Percentiles rank a stretch among this genome's conserved stretches.
Conservation (phyloP, 2,113 vertebrate genomes). For the Ceyx margarethae region DNA sequence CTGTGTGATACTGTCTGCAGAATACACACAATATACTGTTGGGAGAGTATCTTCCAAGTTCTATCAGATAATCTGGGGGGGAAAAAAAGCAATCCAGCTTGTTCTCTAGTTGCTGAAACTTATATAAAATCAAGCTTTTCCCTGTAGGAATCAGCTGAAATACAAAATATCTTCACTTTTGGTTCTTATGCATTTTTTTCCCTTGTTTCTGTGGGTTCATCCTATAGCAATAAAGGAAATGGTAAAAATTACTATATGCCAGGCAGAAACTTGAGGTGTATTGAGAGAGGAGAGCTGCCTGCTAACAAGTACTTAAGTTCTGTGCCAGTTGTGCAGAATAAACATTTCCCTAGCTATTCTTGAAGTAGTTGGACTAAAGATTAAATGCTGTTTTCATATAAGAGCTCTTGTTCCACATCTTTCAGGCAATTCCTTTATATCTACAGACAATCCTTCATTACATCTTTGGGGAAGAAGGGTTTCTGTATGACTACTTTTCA, state of each 20-base stretch:
- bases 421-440: background rate
- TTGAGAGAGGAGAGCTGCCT: background rate
- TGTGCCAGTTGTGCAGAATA: background rate
- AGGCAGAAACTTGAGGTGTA: background rate
- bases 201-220: background rate
- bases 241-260: background rate
- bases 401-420: background rate
- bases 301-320: background rate
- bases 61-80: background rate
- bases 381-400: background rate
- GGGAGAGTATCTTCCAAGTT: background rate
- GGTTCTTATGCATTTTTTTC: background rate
- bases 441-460: background rate
- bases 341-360: slow-evolving; percentile 5
- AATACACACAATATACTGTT: background rate
- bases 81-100: rapidly evolving
- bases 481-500: background rate
- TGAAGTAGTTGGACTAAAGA: background rate
- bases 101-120: background rate
- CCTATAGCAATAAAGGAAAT: background rate
- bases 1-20: background rate
- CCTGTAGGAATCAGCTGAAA: background rate
- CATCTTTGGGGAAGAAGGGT: background rate
- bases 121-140: background rate
- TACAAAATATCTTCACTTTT: background rate